phyloP scores from a whole-genome alignment of 1,140 invertebrate species.

The Lepidurus couesii region DNA sequence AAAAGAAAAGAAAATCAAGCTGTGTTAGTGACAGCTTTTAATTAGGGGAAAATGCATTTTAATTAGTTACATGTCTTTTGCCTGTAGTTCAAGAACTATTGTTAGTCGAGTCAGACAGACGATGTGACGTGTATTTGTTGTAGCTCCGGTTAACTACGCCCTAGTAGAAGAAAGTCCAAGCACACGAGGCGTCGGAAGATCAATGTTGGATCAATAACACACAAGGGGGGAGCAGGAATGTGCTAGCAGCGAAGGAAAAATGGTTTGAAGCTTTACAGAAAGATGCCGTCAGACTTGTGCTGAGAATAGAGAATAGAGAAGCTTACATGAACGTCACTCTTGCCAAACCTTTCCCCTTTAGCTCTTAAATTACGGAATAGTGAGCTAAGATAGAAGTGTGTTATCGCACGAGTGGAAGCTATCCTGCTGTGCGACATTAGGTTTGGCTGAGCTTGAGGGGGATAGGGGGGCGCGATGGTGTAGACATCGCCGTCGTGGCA shows the following conservation, averaged over 20 bases:
- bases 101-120: background rate
- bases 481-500: background rate
- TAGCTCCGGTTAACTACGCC: background rate
- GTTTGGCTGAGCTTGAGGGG: background rate
- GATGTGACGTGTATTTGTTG: background rate
- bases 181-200: slow-evolving; percentile 13
- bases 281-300: background rate
- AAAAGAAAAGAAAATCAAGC: no score
- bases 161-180: background rate
- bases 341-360: background rate
- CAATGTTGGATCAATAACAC: slow-evolving; percentile 12
- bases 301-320: slow-evolving; percentile 7
- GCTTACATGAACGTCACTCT: background rate
- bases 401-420: background rate
- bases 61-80: no score
- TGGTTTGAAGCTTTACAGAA: background rate
- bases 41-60: no score
- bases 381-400: background rate
- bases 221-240: background rate
- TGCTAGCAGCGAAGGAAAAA: background rate
- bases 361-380: background rate
- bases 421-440: slow-evolving; percentile 8
- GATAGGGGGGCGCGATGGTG: background rate
- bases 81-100: background rate
- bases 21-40: no score